These are phyloP conservation scores for Drosophila arawakana DNA, from an alignment of 1,140 invertebrate species.

Conservation along the genomic window DNA sequence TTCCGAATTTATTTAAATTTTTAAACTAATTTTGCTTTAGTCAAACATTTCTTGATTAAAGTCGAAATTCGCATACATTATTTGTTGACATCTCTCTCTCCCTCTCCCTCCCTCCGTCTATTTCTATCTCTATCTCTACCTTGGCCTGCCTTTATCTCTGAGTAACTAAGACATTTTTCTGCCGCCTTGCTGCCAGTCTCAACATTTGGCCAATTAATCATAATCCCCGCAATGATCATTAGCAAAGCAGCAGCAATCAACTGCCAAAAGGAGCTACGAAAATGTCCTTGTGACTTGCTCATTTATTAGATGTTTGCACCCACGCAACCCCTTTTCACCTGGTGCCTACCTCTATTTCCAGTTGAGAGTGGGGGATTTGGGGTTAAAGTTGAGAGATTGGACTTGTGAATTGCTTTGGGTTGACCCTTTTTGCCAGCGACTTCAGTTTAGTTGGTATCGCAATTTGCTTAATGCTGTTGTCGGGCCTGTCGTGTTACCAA, in stretches of 20 bases:
- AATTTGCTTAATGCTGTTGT: constrained; percentile 40
- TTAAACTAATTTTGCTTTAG: no score
- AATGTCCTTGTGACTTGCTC: constrained; percentile 17
- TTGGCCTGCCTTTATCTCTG: not conserved
- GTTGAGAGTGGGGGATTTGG: not conserved
- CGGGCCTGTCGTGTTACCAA: constrained; percentile 11
- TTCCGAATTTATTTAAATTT: no score
- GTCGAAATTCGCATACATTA: no score
- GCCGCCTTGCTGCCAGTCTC: not conserved
- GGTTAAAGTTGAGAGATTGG: not conserved
- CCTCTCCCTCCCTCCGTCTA: not conserved
- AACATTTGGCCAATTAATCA: constrained; percentile 30
- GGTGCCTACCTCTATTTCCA: not conserved
- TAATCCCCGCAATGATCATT: constrained; percentile 14
- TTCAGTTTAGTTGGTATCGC: constrained; percentile 1
- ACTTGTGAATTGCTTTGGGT: constrained; percentile 10
- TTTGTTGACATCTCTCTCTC: not conserved
- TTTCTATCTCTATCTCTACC: no score
- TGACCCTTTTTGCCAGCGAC: constrained; percentile 26
- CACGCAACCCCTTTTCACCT: not conserved
- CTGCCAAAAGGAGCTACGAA: constrained; percentile 4
- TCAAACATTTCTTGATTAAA: no score
- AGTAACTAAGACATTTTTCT: not conserved
- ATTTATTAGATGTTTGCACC: constrained; percentile 24
- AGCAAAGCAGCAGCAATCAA: not conserved